phyloP scores from a whole-genome alignment of 2,113 vertebrate species.

The Empidonax traillii region DNA sequence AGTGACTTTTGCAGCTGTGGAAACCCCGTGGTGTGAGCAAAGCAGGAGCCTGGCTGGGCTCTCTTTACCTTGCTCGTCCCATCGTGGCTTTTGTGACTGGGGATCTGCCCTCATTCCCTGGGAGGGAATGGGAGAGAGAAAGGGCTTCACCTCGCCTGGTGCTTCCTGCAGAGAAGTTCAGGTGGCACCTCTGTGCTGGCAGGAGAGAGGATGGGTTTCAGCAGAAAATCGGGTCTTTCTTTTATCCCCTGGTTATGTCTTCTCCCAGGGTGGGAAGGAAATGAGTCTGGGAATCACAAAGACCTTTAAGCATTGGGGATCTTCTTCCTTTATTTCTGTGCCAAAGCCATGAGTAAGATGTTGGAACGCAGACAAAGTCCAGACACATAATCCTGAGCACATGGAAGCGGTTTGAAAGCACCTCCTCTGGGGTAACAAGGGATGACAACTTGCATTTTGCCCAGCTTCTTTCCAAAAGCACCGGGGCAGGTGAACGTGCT shows the following conservation, averaged over 20 bases:
- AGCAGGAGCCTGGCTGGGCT: neutral
- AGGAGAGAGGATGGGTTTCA: neutral
- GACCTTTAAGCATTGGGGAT: constrained; percentile 8
- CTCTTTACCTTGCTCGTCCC: neutral
- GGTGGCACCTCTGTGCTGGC: neutral
- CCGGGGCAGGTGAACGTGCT: neutral
- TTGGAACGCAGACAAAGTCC: constrained; percentile 30
- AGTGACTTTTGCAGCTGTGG: neutral
- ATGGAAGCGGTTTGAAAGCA: neutral
- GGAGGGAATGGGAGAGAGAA: neutral
- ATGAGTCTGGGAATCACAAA: constrained; percentile 37
- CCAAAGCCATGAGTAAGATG: constrained; percentile 44
- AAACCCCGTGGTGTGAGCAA: neutral
- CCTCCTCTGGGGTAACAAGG: neutral
- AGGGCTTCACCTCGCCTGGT: neutral
- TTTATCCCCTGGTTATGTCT: neutral
- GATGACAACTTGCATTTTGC: neutral
- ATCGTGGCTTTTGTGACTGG: neutral
- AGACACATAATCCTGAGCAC: constrained; percentile 19
- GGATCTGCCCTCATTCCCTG: neutral
- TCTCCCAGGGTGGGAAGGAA: constrained; percentile 33
- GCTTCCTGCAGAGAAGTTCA: neutral
- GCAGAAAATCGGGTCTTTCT: neutral
- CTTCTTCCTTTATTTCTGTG: constrained; percentile 55
- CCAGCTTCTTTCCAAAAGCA: neutral